Evolutionary conservation across 2,797 vertebrate genomes (phyloP), one percentile per base, ranked within the genome.

Genomic region (Premnoplex brunnescens): DNA sequence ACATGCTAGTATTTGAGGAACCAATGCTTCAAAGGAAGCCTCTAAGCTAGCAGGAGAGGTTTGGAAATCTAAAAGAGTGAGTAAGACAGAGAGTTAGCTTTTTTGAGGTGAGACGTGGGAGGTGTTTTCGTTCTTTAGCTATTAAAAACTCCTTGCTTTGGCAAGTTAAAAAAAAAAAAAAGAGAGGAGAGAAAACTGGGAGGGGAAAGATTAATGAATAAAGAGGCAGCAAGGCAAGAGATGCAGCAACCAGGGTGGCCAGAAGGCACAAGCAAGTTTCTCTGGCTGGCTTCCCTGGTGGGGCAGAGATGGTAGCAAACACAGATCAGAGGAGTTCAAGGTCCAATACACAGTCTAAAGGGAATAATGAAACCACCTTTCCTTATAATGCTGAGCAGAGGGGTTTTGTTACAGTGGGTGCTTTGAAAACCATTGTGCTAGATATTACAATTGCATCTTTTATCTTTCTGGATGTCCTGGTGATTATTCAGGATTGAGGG

Each of bases 101-200:
- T 95, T 95, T 85, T 84, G 86, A 96, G 93, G 94, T 74, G 13
- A 91, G 85, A 66, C 3, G 92, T 96, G 75, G 95, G 96, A 95
- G 91, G 93, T 94, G 83, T 93, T 91, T 95, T 96, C 26, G 26
- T 94, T 95, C 93, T 91, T 93, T 34, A 91, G 88, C 96, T 97
- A 95, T 96, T 97, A 95, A 96, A 96, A 96, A 90, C 76, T 96
- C 73, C 30, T 91, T 88, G 74, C 83, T 94, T 87, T 84, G 94
- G 92, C 88, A 95, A 88, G 64, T 54, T 32, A 54, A 54, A 54
- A 54, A 51, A 49, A 14, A n/a, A 48, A 41, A 77, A 56, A 75
- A 18, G 5, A 4, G 10, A 58, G 34, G 44, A 67, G 41, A 88
- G 37, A 92, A 94, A 94, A 77, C 56, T 54, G 52, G 49, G 74